phyloP scores from a whole-genome alignment of 2,113 vertebrate species.

The Aptenodytes patagonicus region DNA sequence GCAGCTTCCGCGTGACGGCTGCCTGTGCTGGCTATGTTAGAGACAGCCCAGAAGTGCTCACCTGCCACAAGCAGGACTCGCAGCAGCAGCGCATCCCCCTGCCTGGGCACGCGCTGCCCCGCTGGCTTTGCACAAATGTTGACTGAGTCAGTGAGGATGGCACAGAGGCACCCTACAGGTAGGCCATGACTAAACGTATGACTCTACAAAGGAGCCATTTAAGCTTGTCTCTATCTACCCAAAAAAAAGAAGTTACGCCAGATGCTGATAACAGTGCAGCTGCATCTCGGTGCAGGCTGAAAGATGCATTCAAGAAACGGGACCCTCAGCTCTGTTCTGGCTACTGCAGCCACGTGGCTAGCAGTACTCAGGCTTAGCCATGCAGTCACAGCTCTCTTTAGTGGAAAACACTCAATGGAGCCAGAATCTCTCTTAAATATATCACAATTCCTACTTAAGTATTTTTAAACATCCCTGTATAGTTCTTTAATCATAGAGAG shows the following conservation, averaged over 20 bases:
- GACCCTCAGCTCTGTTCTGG: neutral
- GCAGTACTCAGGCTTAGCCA: neutral
- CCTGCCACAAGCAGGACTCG: rapidly evolving
- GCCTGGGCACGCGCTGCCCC: rapidly evolving
- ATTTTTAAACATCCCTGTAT: neutral
- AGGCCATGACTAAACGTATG: rapidly evolving
- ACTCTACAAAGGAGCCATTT: neutral
- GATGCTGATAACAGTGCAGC: neutral
- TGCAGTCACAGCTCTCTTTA: neutral
- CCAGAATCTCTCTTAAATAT: neutral
- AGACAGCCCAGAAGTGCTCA: neutral
- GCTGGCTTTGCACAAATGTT: rapidly evolving
- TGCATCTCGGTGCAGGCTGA: neutral
- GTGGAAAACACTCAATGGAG: neutral
- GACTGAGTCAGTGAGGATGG: rapidly evolving
- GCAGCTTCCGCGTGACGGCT: rapidly evolving
- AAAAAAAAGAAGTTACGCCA: neutral
- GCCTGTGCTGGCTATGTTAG: rapidly evolving
- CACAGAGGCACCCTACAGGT: neutral
- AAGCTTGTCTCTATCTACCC: neutral
- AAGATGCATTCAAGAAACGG: neutral
- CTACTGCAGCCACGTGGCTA: neutral
- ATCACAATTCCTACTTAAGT: neutral
- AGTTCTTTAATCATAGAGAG: neutral
- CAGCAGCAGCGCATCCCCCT: neutral